These are phyloP conservation scores for Sphaerodactylus townsendi DNA, from an alignment of 2,113 vertebrate species.

Conservation along the genomic window DNA sequence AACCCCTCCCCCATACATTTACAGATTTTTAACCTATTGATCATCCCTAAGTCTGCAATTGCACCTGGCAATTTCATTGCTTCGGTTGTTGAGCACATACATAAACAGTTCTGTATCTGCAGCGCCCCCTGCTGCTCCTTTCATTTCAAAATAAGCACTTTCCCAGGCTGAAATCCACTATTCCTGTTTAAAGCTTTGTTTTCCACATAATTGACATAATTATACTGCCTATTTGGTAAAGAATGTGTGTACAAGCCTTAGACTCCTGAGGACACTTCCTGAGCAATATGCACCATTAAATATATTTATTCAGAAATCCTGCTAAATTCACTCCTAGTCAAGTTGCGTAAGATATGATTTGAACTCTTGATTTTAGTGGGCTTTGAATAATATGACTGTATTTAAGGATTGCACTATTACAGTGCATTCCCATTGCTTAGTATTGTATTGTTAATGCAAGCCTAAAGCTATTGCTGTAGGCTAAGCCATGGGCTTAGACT, in stretches of 20 bases:
- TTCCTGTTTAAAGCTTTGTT: neutral
- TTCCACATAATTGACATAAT: constrained; percentile 14
- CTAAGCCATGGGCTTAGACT: too few species aligned
- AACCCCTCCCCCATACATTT: neutral
- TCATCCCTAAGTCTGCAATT: neutral
- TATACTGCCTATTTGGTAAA: neutral
- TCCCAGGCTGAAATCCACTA: neutral
- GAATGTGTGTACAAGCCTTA: neutral
- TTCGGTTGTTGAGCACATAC: neutral
- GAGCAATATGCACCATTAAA: neutral
- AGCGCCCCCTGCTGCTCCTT: constrained; percentile 77
- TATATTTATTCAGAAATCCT: neutral
- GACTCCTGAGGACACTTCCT: neutral
- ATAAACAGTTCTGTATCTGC: constrained; percentile 60
- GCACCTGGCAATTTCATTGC: neutral
- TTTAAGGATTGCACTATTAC: too few species aligned
- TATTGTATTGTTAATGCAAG: too few species aligned
- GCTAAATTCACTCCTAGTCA: neutral
- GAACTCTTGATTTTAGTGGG: too few species aligned
- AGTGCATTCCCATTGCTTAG: too few species aligned
- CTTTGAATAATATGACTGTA: too few species aligned
- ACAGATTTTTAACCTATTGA: neutral
- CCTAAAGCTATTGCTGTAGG: too few species aligned
- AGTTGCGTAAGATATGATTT: neutral
- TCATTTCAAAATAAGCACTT: constrained; percentile 40